Evolutionary conservation across 2,797 vertebrate species (phyloP), one percentile per base, ranked within the genome.

Genomic region (Mastacembelus armatus): DNA sequence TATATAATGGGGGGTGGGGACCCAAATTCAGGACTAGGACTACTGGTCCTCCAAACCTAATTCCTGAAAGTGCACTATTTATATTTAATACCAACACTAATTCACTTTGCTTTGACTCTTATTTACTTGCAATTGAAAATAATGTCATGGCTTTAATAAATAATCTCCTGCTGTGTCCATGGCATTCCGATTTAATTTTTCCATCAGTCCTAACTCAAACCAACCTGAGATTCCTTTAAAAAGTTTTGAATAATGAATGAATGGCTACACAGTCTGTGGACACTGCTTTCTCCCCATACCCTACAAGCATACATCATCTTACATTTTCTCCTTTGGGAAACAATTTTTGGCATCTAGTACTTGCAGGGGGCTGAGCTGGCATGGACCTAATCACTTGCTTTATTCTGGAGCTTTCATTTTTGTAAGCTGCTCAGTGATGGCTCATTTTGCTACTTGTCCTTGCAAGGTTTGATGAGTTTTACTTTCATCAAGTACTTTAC

Each of bases 171-270:
- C 22, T 39, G 4, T 26, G 36, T 42, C 58, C 24, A 39, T 52
- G 6, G 0, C 0, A 3, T 49, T 22, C 14, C 4, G 44, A 2
- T 39, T 64, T 33, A 4, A 15, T 45, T 59, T 45, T 35, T 27
- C 43, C 18, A 54, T 64, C 50, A 40, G 22, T 48, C 15, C 39
- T 7, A 33, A 21, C 15, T 4, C 10, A 32, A 44, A 50, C 61
- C 38, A 51, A 29, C 51, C 27, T 22, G 4, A 33, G n/a, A 30
- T 51, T 39, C 33, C 65, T 30, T 30, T 48, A 10, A 55, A 43
- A 68, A 35, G 33, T 16, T 56, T 40, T 63, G 16, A 50, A 68
- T 52, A 62, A 18, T 49, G 1, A 68, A 26, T 42, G 15, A 12
- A 8, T 21, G 5, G 19, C 10, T 22, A 4, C 15, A 29, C 10